These are phyloP conservation scores for Oreortyx pictus DNA, from an alignment of 2,797 vertebrate genomes.

Conservation along the genomic window DNA sequence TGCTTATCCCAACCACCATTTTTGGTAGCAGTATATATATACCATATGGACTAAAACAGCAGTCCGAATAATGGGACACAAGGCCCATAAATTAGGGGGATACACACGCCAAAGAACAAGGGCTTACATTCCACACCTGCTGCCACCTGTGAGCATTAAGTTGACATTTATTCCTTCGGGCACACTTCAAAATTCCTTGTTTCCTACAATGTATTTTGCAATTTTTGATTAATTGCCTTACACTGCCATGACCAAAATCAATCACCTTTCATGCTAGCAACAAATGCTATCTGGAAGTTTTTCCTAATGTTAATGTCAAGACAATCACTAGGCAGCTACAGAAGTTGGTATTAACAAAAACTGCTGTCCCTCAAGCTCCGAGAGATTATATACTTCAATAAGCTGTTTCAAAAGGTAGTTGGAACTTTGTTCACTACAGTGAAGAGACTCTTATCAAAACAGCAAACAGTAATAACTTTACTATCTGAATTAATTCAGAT, in stretches of 20 bases:
- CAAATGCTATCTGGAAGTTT: too few species aligned
- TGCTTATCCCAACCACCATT: neutral
- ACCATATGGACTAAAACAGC: neutral
- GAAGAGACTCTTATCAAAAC: neutral
- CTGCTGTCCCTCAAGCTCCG: neutral
- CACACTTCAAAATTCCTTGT: neutral
- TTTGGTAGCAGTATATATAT: neutral
- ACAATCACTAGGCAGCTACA: neutral
- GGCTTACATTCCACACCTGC: neutral
- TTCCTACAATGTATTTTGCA: neutral
- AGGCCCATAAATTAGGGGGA: neutral
- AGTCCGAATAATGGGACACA: neutral
- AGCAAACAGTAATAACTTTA: neutral
- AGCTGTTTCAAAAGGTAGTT: neutral
- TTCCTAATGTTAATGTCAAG: neutral
- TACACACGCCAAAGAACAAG: neutral
- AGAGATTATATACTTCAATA: neutral
- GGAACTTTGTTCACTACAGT: neutral
- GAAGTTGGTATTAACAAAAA: neutral
- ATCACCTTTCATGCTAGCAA: neutral
- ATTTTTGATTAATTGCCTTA: neutral
- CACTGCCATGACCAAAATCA: neutral
- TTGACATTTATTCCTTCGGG: conserved; percentile 19
- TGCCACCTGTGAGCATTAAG: neutral
- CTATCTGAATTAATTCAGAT: neutral